These are phyloP conservation scores for Diplogasteroides magnus DNA, from an alignment of 1,140 invertebrate species.

Conservation along the genomic window DNA sequence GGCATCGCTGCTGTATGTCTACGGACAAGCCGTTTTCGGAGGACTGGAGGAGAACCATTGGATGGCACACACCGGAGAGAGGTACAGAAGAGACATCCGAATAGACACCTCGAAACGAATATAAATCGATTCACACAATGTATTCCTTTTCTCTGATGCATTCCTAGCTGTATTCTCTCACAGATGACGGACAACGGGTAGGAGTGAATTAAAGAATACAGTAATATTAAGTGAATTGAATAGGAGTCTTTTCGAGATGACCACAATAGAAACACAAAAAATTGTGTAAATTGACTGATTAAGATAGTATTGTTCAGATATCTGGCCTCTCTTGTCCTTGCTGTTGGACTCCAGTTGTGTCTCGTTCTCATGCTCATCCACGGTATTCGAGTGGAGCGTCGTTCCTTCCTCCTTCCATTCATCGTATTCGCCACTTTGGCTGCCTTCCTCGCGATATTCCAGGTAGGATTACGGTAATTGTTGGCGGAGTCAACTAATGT, in stretches of 20 bases:
- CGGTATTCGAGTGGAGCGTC: slow-evolving; percentile 42
- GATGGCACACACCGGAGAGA: slow-evolving; percentile 14
- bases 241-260: no score
- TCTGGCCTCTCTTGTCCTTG: slow-evolving; percentile 23
- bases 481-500: no score
- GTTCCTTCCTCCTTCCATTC: slow-evolving; percentile 46
- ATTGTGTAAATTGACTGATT: no score
- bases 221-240: no score
- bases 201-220: no score
- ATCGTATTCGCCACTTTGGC: slow-evolving; percentile 51
- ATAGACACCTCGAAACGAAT: no score
- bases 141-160: no score
- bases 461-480: slow-evolving; percentile 30
- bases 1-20: slow-evolving; percentile 19
- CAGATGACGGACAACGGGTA: no score
- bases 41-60: slow-evolving; percentile 5
- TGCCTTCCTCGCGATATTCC: slow-evolving; percentile 43
- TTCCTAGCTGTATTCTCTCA: no score
- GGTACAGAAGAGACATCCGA: no score
- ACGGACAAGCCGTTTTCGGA: slow-evolving; percentile 4
- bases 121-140: no score
- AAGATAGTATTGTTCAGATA: slow-evolving; percentile 6
- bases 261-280: no score
- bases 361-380: slow-evolving; percentile 52
- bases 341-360: slow-evolving; percentile 45